Conservation (phyloP, 2,888 invertebrate species). For the Stenotaenia linearis region DNA sequence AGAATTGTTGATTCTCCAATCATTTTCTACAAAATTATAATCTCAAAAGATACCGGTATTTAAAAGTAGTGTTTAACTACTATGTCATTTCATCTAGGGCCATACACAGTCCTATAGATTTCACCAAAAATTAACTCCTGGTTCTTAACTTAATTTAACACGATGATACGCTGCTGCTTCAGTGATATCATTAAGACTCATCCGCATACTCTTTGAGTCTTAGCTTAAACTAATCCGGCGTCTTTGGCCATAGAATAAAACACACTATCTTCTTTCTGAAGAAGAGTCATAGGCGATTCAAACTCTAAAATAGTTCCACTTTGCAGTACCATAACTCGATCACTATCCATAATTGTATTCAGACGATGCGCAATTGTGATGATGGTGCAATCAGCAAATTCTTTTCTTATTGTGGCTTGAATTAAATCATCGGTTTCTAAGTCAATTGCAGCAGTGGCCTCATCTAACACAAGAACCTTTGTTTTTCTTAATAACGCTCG, state of each 20-base stretch:
- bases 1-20: no score
- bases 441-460: conserved; percentile 55
- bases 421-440: conserved; percentile 53
- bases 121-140: no score
- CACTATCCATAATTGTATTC: conserved; percentile 86
- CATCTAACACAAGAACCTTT: conserved; percentile 53
- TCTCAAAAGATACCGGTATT: no score
- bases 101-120: no score
- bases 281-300: conserved; percentile 46
- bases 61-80: no score
- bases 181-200: no score
- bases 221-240: conserved; percentile 47
- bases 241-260: conserved; percentile 53
- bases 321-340: conserved; percentile 52
- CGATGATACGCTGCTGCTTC: no score
- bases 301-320: conserved; percentile 48
- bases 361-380: conserved; percentile 88
- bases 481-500: conserved; percentile 50
- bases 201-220: no score
- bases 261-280: conserved; percentile 46
- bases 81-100: no score
- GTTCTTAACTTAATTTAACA: no score
- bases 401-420: conserved; percentile 72
- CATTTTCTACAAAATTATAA: no score
- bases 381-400: conserved; percentile 80